Conservation (phyloP, 2,888 invertebrate species). For the Pteria penguin region DNA sequence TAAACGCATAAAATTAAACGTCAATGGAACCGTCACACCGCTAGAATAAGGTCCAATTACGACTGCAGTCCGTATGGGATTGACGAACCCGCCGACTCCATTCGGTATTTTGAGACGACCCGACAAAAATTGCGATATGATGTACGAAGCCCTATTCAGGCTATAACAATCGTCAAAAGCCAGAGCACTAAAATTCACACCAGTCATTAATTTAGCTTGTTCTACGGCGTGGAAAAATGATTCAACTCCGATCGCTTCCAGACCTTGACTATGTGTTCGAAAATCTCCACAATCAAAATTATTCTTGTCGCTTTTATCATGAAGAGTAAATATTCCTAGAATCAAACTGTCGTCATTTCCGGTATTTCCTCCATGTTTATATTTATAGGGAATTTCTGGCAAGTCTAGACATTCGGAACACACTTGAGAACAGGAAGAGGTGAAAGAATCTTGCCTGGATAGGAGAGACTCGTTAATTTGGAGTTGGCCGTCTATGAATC, state of each 20-base stretch:
- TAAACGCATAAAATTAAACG: conserved; percentile 60
- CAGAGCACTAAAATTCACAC: conserved; percentile 69
- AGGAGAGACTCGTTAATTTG: conserved; percentile 5
- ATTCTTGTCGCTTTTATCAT: conserved; percentile 52
- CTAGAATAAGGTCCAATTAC: conserved; percentile 82
- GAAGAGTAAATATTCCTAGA: conserved; percentile 69
- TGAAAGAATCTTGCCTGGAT: conserved; percentile 27
- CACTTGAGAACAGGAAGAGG: conserved; percentile 56
- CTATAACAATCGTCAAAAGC: conserved; percentile 75
- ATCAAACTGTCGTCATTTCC: conserved; percentile 63
- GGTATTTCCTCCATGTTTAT: conserved; percentile 58
- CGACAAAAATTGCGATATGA: conserved; percentile 55
- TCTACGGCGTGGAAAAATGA: conserved; percentile 64
- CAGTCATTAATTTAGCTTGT: conserved; percentile 48
- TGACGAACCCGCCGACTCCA: conserved; percentile 36
- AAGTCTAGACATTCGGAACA: conserved; percentile 58
- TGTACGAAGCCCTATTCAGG: conserved; percentile 47
- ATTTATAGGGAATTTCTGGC: conserved; percentile 54
- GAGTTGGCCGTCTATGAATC: conserved; percentile 36
- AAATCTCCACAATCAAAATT: conserved; percentile 64
- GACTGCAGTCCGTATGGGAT: conserved; percentile 74
- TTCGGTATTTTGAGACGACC: conserved; percentile 40
- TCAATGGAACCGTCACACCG: conserved; percentile 66
- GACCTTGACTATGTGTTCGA: conserved; percentile 52
- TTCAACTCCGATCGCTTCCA: conserved; percentile 66